These are phyloP conservation scores for Microtus pennsylvanicus DNA, from an alignment of 2,113 vertebrate species.

Conservation along the genomic window DNA sequence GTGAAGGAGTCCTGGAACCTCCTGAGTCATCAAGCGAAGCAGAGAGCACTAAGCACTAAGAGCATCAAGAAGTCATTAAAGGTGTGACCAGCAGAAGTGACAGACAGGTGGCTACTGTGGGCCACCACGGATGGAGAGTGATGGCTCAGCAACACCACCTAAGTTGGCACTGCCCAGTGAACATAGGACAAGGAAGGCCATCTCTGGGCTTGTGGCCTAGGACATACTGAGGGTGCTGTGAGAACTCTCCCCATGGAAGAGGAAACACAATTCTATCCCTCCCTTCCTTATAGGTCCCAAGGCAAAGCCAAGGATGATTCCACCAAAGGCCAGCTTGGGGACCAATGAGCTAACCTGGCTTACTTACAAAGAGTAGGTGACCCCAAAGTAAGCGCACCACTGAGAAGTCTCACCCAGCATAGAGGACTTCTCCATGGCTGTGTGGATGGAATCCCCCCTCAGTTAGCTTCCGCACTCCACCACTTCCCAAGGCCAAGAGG, in stretches of 20 bases:
- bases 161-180: rapidly evolving
- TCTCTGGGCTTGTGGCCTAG: not conserved
- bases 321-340: not conserved
- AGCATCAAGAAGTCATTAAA: not conserved
- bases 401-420: not conserved
- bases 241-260: not conserved
- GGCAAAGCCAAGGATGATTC: not conserved
- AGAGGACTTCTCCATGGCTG: not conserved
- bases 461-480: not conserved
- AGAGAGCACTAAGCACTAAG: not conserved
- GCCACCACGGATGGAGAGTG: not conserved
- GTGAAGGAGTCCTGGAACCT: not conserved
- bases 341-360: not conserved
- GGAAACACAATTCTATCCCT: not conserved
- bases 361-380: not conserved
- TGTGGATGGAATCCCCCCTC: not conserved
- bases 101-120: not conserved
- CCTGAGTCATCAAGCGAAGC: too few relatives aligned
- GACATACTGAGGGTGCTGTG: not conserved
- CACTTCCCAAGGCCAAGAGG: not conserved
- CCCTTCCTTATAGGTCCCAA: not conserved
- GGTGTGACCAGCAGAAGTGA: not conserved
- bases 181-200: too few relatives aligned
- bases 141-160: not conserved
- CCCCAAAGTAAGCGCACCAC: not conserved